These are phyloP conservation scores for Calliphora vomitoria DNA, from an alignment of 2,888 invertebrate species.

Conservation along the genomic window DNA sequence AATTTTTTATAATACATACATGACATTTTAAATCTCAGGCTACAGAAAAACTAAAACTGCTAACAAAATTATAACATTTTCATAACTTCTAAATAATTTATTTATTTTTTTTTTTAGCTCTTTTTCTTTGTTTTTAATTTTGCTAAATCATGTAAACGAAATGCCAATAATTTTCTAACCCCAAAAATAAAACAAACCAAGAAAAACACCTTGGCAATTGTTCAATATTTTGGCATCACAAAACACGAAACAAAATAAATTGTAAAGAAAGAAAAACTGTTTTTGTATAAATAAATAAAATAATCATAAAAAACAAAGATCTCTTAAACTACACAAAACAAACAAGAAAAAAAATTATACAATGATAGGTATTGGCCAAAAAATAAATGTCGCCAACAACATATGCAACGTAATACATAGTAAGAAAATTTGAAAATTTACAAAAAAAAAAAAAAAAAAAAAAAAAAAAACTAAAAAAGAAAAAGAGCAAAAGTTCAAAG, in stretches of 20 bases:
- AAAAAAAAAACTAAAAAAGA: neutral
- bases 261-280: conserved; percentile 6
- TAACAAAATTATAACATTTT: neutral
- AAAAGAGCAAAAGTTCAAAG: conserved; percentile 64
- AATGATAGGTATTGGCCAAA: conserved; percentile 62
- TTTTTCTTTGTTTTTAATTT: conserved; percentile 36
- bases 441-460: neutral
- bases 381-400: conserved; percentile 59
- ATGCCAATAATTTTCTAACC: conserved; percentile 65
- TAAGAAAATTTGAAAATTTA: conserved; percentile 24
- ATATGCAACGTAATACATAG: conserved; percentile 49
- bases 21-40: too few relatives aligned
- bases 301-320: conserved; percentile 19
- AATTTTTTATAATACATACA: too few relatives aligned
- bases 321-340: conserved; percentile 31
- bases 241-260: conserved; percentile 16
- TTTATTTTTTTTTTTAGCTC: neutral
- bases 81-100: conserved; percentile 37
- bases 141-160: conserved; percentile 61
- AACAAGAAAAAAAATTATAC: neutral
- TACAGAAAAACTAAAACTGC: neutral
- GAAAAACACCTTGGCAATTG: conserved; percentile 63
- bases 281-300: conserved; percentile 50
- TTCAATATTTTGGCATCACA: conserved; percentile 67
- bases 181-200: conserved; percentile 52